These are phyloP conservation scores for Toxotes chatareus DNA, from an alignment of 2,113 vertebrate species.

Conservation along the genomic window DNA sequence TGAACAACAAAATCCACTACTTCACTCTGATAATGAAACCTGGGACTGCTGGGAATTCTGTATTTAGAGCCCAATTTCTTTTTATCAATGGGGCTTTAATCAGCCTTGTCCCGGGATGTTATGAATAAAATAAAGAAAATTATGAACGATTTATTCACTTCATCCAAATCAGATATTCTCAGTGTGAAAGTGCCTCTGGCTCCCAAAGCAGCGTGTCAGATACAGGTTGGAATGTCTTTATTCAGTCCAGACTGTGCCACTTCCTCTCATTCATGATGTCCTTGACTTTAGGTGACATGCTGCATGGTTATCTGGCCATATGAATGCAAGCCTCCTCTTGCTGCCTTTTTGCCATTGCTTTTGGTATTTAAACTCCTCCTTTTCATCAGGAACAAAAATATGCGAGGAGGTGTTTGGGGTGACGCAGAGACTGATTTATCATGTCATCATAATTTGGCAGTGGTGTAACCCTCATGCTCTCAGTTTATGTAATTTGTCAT, in stretches of 20 bases:
- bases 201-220: constrained; percentile 38
- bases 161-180: constrained; percentile 5
- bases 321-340: constrained; percentile 26
- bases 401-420: constrained; percentile 35
- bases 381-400: constrained; percentile 32
- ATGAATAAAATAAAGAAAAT: not conserved
- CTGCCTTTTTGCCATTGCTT: constrained; percentile 18
- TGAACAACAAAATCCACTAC: constrained; percentile 1
- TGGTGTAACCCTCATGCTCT: constrained; percentile 6
- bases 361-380: constrained; percentile 30
- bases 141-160: not conserved
- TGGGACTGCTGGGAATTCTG: not conserved
- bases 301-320: constrained; percentile 54
- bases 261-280: constrained; percentile 80
- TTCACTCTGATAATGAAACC: not conserved
- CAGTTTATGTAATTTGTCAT: constrained; percentile 1
- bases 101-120: not conserved
- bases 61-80: not conserved
- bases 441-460: constrained; percentile 14
- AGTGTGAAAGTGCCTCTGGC: constrained; percentile 9
- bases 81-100: not conserved
- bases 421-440: constrained; percentile 31
- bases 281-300: constrained; percentile 72
- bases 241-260: constrained; percentile 54
- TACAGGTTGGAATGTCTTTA: constrained; percentile 67